Percentiles rank a stretch among this genome's conserved stretches.
Conservation (phyloP, 23 tunicate genomes). For the Oikopleura dioica region DNA sequence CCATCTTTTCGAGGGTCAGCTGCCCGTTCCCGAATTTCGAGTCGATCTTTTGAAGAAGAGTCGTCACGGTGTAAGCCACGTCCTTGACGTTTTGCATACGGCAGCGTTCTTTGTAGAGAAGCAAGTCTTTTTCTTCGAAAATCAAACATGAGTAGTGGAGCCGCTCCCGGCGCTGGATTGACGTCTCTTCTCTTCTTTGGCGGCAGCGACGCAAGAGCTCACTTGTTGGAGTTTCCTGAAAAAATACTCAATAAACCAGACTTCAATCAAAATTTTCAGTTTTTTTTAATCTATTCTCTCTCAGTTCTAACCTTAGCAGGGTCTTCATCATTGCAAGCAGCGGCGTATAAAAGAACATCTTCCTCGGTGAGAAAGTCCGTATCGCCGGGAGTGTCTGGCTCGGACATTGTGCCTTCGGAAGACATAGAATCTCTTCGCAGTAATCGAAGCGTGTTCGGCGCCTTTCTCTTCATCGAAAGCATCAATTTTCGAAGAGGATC, state of each 20-base stretch:
- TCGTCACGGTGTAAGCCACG: not conserved
- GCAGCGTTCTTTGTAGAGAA: not conserved
- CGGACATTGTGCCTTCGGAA: not conserved
- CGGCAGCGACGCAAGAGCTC: not conserved
- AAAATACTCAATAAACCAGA: too few species aligned
- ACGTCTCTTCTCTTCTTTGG: not conserved
- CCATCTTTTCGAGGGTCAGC: not conserved
- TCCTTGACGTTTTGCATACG: not conserved
- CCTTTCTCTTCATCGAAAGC: not conserved
- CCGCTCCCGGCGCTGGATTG: not conserved
- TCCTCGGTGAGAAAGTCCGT: not conserved
- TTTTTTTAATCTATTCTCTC: too few species aligned
- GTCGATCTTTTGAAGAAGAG: not conserved
- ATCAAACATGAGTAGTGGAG: too few species aligned
- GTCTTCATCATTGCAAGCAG: not conserved
- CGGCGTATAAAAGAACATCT: not conserved
- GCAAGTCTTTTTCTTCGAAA: not conserved
- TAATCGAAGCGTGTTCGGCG: not conserved
- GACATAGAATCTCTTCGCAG: not conserved
- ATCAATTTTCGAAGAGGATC: not conserved
- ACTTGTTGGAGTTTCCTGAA: not conserved
- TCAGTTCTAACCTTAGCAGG: not conserved
- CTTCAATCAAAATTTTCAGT: too few species aligned
- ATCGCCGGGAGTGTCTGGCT: not conserved
- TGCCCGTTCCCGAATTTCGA: not conserved